phyloP scores from a whole-genome alignment of 2,113 vertebrate genomes.

The Ophiodon elongatus region DNA sequence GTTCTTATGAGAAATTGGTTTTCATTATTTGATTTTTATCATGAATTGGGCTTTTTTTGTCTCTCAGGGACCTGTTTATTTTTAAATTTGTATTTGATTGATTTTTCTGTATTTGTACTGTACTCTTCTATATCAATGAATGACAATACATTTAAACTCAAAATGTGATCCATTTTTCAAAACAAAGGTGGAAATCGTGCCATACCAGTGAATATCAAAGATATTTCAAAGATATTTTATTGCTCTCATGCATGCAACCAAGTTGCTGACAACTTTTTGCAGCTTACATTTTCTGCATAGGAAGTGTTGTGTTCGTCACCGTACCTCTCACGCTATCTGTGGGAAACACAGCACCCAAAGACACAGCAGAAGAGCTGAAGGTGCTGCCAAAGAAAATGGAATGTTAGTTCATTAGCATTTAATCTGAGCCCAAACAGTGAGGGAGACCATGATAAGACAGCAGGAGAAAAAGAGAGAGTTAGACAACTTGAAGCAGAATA shows the following conservation, averaged over 20 bases:
- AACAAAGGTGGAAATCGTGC: neutral
- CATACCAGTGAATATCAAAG: no score
- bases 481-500: neutral
- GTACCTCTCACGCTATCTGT: neutral
- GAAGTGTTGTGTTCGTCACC: neutral
- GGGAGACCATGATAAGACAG: neutral
- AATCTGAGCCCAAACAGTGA: constrained; percentile 11
- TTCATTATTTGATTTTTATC: neutral
- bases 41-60: neutral
- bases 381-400: constrained; percentile 3
- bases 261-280: neutral
- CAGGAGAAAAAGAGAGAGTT: neutral
- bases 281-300: neutral
- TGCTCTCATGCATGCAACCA: neutral
- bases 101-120: neutral
- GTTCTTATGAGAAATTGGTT: neutral
- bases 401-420: constrained; percentile 22
- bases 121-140: neutral
- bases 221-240: no score
- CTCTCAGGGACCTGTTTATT: neutral
- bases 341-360: neutral
- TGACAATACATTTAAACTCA: neutral
- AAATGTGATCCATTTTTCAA: neutral
- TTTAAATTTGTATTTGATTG: neutral
- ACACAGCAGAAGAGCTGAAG: constrained; percentile 5